Evolutionary conservation across 1,140 invertebrate genomes (phyloP), one percentile per base, ranked within the genome.

Genomic region (Neodiprion fabricii): DNA sequence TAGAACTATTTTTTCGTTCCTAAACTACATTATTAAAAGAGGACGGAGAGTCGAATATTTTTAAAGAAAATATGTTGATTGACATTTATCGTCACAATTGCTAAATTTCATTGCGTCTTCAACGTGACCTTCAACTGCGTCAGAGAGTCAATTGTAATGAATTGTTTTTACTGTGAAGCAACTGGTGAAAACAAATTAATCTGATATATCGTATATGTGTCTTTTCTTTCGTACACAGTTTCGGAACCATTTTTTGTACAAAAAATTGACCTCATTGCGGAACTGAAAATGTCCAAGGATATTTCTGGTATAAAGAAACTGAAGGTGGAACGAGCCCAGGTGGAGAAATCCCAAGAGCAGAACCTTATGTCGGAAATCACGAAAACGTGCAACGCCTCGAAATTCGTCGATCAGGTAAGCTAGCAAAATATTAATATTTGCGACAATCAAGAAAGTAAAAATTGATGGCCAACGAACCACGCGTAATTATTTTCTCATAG

Each of bases 241-340:
- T 91, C 90, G 9, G 92, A 94, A 71, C 90, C 93, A n/a, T 95
- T 93, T 85, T 90, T 92, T 79, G 89, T 90, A 61, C 93, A 92
- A 75, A 97, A 96, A 85, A 95, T 94, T 14, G 95, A 97, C 84
- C 86, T 97, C 23, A 97, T 97, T 70, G 96, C 95, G 21, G 96
- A 97, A 83, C 83, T 97, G 53, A 97, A 97, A 86, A 92, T 95
- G 87, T 96, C 95, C 1, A 96, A 95, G 85, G 95, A 97, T 81
- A 96, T 97, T 70, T 93, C 94, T 0, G 96, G 96, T 1, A 96
- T 97, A 53, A 96, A 94, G 85, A 97, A 97, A 84, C 87, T 97
- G 87, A 97, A 97, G 87, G 94, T 96, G 49, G 95, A 97, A 85
- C 91, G 94, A 78, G 94, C 94, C 1, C 94, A 95, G 82, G 91